Percentiles rank a stretch among this genome's conserved stretches.
Conservation (phyloP, 1,140 invertebrate species). For the Magallana ariakensis region DNA sequence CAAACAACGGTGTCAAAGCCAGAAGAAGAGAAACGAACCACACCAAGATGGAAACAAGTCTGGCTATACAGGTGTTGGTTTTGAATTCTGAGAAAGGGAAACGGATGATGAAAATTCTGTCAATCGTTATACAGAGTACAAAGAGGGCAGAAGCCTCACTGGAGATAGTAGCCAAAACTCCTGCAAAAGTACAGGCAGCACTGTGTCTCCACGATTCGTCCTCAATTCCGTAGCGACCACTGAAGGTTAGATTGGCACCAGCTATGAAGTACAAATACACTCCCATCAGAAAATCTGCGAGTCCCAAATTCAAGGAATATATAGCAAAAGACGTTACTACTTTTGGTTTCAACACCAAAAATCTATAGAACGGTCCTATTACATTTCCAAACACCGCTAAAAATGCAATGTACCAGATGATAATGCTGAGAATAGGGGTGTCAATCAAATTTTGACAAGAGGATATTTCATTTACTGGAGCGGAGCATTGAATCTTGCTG, state of each 20-base stretch:
- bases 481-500: constrained; percentile 54
- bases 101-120: constrained; percentile 65
- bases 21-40: neutral
- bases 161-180: constrained; percentile 67
- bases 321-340: constrained; percentile 1
- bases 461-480: constrained; percentile 57
- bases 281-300: constrained; percentile 70
- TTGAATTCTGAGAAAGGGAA: constrained; percentile 63
- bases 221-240: constrained; percentile 63
- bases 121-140: constrained; percentile 66
- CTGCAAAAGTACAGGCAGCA: constrained; percentile 62
- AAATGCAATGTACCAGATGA: constrained; percentile 59
- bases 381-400: constrained; percentile 59
- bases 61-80: neutral
- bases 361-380: constrained; percentile 41
- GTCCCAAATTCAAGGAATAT: constrained; percentile 61
- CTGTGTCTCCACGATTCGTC: constrained; percentile 69
- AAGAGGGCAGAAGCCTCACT: constrained; percentile 66
- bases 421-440: constrained; percentile 44
- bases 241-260: constrained; percentile 64
- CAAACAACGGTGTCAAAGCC: neutral
- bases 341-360: neutral
- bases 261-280: constrained; percentile 73
- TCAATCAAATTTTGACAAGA: constrained; percentile 63
- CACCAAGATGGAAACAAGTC: neutral